Base-by-base conservation (phyloP, 2,888 invertebrate species). In the Cataglyphis rosenhaueri region DNA sequence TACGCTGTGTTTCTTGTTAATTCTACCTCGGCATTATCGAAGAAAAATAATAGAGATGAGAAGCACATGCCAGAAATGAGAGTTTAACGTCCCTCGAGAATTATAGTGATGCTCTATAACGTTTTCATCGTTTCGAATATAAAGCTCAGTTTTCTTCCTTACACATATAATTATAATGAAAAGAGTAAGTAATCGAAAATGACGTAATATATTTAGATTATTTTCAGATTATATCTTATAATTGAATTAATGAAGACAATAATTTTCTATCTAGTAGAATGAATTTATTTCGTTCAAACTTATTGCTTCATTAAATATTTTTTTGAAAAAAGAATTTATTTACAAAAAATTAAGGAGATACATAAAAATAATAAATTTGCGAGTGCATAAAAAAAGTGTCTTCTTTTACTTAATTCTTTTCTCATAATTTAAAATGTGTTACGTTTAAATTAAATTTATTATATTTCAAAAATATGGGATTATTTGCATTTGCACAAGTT, bases 1-100 rank as follows among this genome's bases (percentile, higher is more conserved):
- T 79, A 79, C 55, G 52, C 29, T 59, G 73, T 70, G 57, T 29
- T 35, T 44, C 15, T 44, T 41, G 38, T 78, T 78, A 70, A 78
- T 57, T 29, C 68, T 76, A 68, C 8, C n/a, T 70, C 21, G 57
- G 32, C 25, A 55, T 59, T 32, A 44, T 59, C 25, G 44, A 18
- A 8, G 59, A 25, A 44, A 78, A 59, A 48, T 71, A 79, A 79
- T 21, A 25, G 44, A n/a, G 25, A 44, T 78, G 10, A 10, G 12
- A 44, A 78, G 73, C 57, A 25, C 12, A 18, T 48, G 21, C 32
- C 12, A 12, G 21, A 79, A 71, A 78, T 32, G 38, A 44, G 29
- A 78, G 12, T 44, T 71, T 71, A 55, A 48, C 8, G 35, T 41
- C n/a, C 73, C 59, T 2, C 71, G n/a, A 59, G 35, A 10, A 6